phyloP scores from a whole-genome alignment of 2,113 vertebrate genomes.

The Chrysochloris asiatica region DNA sequence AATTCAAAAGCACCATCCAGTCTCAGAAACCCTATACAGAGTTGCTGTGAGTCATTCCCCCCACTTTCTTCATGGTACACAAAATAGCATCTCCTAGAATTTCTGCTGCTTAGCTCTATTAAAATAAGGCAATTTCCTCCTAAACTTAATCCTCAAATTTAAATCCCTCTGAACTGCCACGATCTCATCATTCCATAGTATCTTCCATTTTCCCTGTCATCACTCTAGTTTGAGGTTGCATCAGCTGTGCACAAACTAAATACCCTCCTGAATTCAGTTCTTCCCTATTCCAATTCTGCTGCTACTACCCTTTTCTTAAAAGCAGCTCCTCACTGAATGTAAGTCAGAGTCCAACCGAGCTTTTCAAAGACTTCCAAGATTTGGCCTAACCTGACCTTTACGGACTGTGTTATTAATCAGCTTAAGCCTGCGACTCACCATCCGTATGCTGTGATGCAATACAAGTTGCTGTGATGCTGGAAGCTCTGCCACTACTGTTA shows the following conservation, averaged over 20 bases:
- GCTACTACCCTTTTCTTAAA: not conserved
- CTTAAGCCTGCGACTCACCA: not conserved
- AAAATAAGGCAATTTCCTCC: conserved; percentile 20
- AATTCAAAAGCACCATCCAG: no score
- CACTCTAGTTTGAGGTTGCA: not conserved
- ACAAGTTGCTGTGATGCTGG: not conserved
- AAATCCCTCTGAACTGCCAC: not conserved
- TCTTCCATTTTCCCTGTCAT: not conserved
- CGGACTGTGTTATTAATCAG: not conserved
- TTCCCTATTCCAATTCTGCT: not conserved
- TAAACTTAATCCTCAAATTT: conserved; percentile 17
- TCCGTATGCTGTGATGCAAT: not conserved
- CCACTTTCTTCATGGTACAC: not conserved
- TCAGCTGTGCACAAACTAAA: not conserved
- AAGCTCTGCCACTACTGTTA: not conserved
- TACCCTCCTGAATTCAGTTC: not conserved
- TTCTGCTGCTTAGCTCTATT: conserved; percentile 20
- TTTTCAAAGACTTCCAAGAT: not conserved
- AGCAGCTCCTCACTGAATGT: not conserved
- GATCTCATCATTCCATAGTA: not conserved
- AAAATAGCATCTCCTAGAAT: not conserved
- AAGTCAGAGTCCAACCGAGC: not conserved
- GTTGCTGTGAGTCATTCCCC: no score
- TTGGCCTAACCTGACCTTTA: not conserved
- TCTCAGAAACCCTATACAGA: no score